phyloP scores from a whole-genome alignment of 2,888 invertebrate species.

The Gisinianus flammeolus region DNA sequence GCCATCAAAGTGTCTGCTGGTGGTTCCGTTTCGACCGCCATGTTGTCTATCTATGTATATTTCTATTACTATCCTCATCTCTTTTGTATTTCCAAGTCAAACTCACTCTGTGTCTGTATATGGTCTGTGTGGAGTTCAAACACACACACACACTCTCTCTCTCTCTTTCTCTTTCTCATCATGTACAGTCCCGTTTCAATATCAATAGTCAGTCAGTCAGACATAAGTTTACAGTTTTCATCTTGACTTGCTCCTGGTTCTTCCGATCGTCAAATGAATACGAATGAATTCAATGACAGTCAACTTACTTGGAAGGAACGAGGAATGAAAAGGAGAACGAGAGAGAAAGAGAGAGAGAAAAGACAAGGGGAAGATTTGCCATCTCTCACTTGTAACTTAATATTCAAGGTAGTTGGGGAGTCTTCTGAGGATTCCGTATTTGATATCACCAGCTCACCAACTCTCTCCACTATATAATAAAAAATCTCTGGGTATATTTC shows the following conservation, averaged over 20 bases:
- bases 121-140: too few relatives aligned
- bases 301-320: neutral
- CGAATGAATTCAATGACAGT: slow-evolving; percentile 19
- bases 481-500: neutral
- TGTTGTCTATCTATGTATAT: neutral
- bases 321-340: neutral
- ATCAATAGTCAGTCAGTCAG: neutral
- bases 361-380: neutral
- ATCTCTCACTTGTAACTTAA: slow-evolving; percentile 7
- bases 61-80: neutral
- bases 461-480: neutral
- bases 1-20: slow-evolving; percentile 27
- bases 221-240: slow-evolving; percentile 13
- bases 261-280: slow-evolving; percentile 6
- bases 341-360: neutral
- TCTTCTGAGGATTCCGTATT: neutral
- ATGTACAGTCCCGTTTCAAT: neutral
- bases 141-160: too few relatives aligned
- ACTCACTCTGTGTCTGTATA: neutral
- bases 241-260: neutral
- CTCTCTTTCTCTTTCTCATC: neutral
- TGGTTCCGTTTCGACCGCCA: slow-evolving; percentile 14
- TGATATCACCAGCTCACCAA: neutral
- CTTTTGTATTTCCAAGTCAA: neutral
- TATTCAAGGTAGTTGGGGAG: slow-evolving; percentile 9